Base-by-base conservation (phyloP, 2,797 vertebrate genomes). In the Hapalemur alaotrensis region DNA sequence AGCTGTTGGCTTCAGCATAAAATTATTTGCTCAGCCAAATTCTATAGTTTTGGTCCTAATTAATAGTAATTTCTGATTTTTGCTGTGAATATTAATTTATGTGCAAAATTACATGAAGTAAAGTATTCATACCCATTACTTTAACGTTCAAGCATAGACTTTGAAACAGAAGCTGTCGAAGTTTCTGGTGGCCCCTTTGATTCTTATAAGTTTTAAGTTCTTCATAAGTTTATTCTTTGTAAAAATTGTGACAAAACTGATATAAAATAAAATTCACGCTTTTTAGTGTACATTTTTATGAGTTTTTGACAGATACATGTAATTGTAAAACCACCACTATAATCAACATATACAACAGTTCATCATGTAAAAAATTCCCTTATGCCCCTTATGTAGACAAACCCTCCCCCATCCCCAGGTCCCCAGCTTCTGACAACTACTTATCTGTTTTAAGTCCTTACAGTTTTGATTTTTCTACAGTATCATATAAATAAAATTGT, bases 401-500 rank as follows among this genome's bases (percentile, higher is more conserved):
- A 14, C 0, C 3, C 28, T 72, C 20, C 12, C 6, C 11, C 2
- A 3, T 11, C 12, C 22, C 52, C 8, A 28, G 32, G 20, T 22
- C 12, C 15, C 52, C 8, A 28, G 32, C 28, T 22, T 15, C 23
- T 43, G n/a, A 12, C 8, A 52, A 46, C 32, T 10, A 7, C 1
- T 28, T 35, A 48, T 57, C 8, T 57, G 17, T 59, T 54, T 57
- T 59, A 50, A 57, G 41, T 80, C 7, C 12, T 81, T 59, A 75
- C 0, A 43, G 41, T 25, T 80, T 41, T 63, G 28, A 32, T 50
- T 86, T 72, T 73, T 28, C 46, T 25, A 11, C 0, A 28, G 35
- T n/a, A 7, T 30, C 48, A 54, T 25, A 15, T 73, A 50, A 57
- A 48, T 57, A 86, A 28, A 50, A 30, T 46, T 57, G 28, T 67